Base-by-base conservation (phyloP, 1,140 invertebrate genomes). In the Danaus melanippus region DNA sequence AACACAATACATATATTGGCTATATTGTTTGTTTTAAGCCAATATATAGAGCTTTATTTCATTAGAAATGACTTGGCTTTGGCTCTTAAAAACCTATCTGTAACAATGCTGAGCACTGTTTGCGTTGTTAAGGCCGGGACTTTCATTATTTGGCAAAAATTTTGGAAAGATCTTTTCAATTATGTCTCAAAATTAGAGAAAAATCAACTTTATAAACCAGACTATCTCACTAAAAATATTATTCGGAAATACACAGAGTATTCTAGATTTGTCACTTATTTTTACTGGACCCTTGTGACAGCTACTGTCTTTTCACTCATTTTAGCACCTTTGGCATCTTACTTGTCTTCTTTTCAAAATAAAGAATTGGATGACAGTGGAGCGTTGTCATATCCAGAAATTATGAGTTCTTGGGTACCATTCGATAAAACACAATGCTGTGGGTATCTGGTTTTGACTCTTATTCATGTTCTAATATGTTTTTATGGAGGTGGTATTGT, bases 401-500 rank as follows among this genome's bases (percentile, higher is more conserved):
- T 83, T 58, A 67, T 83, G 59, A 80, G 75, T 21, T 76, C 75
- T 10, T 80, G 77, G 77, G 46, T 59, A 10, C 77, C 77, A 10
- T 75, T 78, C 51, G 72, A 85, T 42, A 81, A 72, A 58, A 60
- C 73, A 0, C 56, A 57, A 52, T 68, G 74, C 0, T 39, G 60
- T 10, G 82, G 82, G 0, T 83, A 79, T 60, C 72, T 64, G 59
- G 12, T 64, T 7, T 41, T 71, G 12, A 51, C 64, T 44, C 10
- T 76, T 0, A 62, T 71, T 8, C 79, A 85, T 10, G 39, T 55
- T 10, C 45, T 72, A n/a, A 74, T 79, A 46, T 76, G 71, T 58
- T 67, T 75, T 15, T 80, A 80, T 42, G 79, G 79, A 2, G 77
- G 78, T 8, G 75, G 71, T 21, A 73, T 85, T 7, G 71, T 84